Conservation (phyloP, 2,888 invertebrate genomes). For the Harpalus rufipes region DNA sequence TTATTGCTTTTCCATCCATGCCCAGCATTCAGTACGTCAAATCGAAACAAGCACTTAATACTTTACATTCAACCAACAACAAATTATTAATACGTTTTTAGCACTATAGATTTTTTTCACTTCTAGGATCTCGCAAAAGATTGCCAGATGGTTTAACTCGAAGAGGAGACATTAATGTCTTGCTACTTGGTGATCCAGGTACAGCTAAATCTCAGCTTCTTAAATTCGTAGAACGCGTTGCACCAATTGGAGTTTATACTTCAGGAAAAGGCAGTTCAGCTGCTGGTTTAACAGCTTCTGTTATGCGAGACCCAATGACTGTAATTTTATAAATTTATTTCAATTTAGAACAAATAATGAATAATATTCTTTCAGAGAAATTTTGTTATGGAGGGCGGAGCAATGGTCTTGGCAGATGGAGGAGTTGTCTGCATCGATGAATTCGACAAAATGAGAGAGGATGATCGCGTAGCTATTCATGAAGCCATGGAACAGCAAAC, state of each 20-base stretch:
- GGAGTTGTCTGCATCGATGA: conserved; percentile 99
- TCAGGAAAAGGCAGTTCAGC: conserved; percentile 99
- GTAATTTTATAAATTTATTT: conserved; percentile 79
- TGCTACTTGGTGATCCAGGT: conserved; percentile 98
- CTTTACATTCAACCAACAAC: no score
- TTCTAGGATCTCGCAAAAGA: conserved; percentile 86
- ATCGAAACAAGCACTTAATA: no score
- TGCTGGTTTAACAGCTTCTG: conserved; percentile 98
- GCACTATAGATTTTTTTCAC: no score
- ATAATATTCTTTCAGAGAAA: conserved; percentile 83
- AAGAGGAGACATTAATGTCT: conserved; percentile 97
- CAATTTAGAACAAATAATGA: conserved; percentile 6
- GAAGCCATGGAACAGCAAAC: conserved; percentile 99
- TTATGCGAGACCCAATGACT: conserved; percentile 94
- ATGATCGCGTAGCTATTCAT: conserved; percentile 99
- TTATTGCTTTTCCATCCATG: no score
- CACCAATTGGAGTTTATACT: conserved; percentile 97
- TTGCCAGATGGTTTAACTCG: conserved; percentile 97
- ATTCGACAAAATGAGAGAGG: conserved; percentile 99
- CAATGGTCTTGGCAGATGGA: conserved; percentile 99
- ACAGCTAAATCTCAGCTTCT: conserved; percentile 99
- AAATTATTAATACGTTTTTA: no score
- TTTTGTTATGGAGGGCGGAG: conserved; percentile 99
- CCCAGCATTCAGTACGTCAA: no score
- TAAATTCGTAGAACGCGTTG: conserved; percentile 97